Evolutionary conservation across 2,888 invertebrate genomes (phyloP).

Genomic region (Rugalucina vietnamica): DNA sequence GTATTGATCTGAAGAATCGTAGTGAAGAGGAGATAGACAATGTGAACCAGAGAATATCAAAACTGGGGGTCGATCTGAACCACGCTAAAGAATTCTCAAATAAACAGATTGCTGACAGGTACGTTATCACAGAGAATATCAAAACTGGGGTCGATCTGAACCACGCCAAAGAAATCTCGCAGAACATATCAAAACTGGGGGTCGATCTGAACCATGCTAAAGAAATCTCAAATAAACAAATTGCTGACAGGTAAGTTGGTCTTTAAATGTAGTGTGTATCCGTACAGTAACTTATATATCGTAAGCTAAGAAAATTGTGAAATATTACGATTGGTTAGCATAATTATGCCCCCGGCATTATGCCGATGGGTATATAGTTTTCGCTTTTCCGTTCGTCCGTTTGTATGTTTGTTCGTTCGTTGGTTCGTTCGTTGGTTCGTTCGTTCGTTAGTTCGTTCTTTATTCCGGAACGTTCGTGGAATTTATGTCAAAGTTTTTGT

Average conservation of each 20-base stretch:
- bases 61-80: conserved; percentile 95
- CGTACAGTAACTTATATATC: too few species aligned
- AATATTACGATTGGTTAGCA: too few species aligned
- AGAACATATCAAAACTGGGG: conserved; percentile 93
- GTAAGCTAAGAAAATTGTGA: too few species aligned
- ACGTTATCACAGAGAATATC: conserved; percentile 91
- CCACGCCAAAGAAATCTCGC: conserved; percentile 94
- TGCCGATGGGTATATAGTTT: too few species aligned
- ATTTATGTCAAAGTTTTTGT: too few species aligned
- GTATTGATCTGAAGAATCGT: conserved; percentile 87
- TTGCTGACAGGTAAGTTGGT: conserved; percentile 92
- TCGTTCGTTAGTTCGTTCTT: too few species aligned
- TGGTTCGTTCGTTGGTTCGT: too few species aligned
- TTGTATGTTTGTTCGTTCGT: too few species aligned
- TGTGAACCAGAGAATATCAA: conserved; percentile 93
- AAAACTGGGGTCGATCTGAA: conserved; percentile 95
- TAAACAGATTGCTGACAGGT: conserved; percentile 95
- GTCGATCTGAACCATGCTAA: conserved; percentile 96
- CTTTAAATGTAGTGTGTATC: too few species aligned
- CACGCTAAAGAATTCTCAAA: conserved; percentile 96
- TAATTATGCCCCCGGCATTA: too few species aligned
- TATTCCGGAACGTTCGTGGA: too few species aligned
- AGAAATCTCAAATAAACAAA: conserved; percentile 96
- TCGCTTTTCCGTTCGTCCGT: too few species aligned
- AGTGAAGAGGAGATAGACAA: conserved; percentile 93